Conservation (phyloP, 2,888 invertebrate genomes). For the Ditula angustiorana region DNA sequence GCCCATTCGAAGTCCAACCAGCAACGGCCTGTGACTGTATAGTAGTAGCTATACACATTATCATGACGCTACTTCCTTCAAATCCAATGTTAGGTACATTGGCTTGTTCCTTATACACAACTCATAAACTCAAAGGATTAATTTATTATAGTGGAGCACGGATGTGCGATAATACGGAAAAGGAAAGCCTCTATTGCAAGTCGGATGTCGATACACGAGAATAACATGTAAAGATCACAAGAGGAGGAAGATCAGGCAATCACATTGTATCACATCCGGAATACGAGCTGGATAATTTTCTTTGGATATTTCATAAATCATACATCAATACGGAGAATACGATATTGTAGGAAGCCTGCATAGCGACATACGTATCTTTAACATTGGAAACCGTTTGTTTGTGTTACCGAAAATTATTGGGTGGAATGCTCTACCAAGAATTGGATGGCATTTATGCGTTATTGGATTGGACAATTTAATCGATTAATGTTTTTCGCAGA, state of each 20-base stretch:
- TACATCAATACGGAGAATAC: slow-evolving; percentile 64
- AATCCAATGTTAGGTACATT: background rate
- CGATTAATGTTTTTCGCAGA: too few relatives aligned
- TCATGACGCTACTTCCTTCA: background rate
- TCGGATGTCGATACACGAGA: slow-evolving; percentile 64
- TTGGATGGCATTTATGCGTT: background rate
- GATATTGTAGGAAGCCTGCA: slow-evolving; percentile 49
- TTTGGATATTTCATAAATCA: slow-evolving; percentile 68
- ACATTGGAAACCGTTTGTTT: slow-evolving; percentile 16
- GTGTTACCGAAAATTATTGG: slow-evolving; percentile 4
- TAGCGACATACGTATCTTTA: slow-evolving; percentile 41
- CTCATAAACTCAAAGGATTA: slow-evolving; percentile 32
- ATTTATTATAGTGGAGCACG: slow-evolving; percentile 32
- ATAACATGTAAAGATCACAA: slow-evolving; percentile 70
- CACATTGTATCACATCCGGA: slow-evolving; percentile 69
- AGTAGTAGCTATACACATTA: too few relatives aligned
- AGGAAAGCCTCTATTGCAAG: slow-evolving; percentile 52
- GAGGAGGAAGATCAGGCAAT: slow-evolving; percentile 68
- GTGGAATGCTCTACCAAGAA: background rate
- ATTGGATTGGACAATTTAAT: background rate
- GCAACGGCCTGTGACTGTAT: too few relatives aligned
- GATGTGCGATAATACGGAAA: slow-evolving; percentile 40
- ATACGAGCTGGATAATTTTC: slow-evolving; percentile 68
- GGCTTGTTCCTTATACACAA: slow-evolving; percentile 7
- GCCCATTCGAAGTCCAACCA: too few relatives aligned